Conservation (phyloP, 1,140 invertebrate species). For the Drosophila setifemur region DNA sequence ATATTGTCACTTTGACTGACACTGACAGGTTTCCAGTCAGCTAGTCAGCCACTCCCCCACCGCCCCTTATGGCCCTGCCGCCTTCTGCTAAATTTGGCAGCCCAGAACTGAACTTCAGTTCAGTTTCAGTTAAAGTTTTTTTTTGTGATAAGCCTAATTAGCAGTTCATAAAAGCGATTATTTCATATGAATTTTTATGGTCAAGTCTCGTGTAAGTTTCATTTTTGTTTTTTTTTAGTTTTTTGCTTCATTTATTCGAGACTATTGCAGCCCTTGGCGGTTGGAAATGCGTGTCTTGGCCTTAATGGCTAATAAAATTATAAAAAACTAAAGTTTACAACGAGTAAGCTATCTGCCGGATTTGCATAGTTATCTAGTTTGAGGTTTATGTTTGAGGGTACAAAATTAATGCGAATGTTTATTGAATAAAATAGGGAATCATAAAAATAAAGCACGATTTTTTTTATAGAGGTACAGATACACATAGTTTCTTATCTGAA, state of each 20-base stretch:
- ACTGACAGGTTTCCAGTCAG: constrained; percentile 27
- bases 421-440: no score
- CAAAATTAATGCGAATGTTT: no score
- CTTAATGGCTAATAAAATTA: constrained; percentile 20
- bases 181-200: constrained; percentile 43
- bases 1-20: constrained; percentile 37
- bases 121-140: background rate
- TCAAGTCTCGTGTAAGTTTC: constrained; percentile 24
- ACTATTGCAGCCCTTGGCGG: constrained; percentile 13
- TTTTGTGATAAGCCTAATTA: constrained; percentile 41
- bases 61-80: background rate
- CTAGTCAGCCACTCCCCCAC: constrained; percentile 8
- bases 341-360: background rate
- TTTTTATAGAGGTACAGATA: no score
- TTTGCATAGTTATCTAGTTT: background rate
- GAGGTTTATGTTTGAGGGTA: no score
- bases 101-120: background rate
- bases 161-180: constrained; percentile 44
- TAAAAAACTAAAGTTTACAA: background rate
- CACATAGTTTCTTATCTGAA: no score
- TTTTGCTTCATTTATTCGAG: background rate
- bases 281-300: constrained; percentile 11
- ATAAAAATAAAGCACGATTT: no score
- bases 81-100: constrained; percentile 1
- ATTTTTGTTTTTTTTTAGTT: constrained; percentile 1